These are phyloP conservation scores for Forbesichthys agassizii DNA, from an alignment of 2,113 vertebrate species.

Conservation along the genomic window DNA sequence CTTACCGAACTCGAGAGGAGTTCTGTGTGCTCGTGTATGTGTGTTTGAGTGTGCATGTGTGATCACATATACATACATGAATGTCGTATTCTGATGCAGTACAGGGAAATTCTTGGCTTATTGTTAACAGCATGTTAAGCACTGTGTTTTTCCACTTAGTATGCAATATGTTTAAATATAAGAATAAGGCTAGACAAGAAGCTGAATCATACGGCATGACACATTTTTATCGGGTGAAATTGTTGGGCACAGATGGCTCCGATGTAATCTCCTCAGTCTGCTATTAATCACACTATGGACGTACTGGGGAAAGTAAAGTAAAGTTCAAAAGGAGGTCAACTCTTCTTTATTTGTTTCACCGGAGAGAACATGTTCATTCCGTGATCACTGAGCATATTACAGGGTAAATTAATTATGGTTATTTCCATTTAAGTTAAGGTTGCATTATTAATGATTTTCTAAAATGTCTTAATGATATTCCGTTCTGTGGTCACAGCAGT, in stretches of 20 bases:
- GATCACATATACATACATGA: background rate
- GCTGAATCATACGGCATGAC: conserved; percentile 37
- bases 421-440: conserved; percentile 19
- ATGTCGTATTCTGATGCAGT: background rate
- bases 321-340: conserved; percentile 43
- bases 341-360: conserved; percentile 7
- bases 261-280: conserved; percentile 75
- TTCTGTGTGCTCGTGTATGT: conserved; percentile 15
- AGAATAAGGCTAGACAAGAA: conserved; percentile 7
- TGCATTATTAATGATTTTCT: background rate
- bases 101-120: background rate
- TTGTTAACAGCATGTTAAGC: background rate
- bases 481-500: too few relatives aligned
- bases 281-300: conserved; percentile 56
- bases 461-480: background rate
- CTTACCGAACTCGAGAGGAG: conserved; percentile 41
- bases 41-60: conserved; percentile 3
- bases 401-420: conserved; percentile 1
- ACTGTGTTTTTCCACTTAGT: background rate
- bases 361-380: background rate
- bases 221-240: conserved; percentile 65
- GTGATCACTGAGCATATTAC: conserved; percentile 1
- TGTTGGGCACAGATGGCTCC: conserved; percentile 75
- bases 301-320: conserved; percentile 35
- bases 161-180: conserved; percentile 1